Percentiles rank a stretch among this genome's conserved stretches.
phyloP scores from a whole-genome alignment of 2,888 invertebrate species.

The Kryphioiulus occultus region DNA sequence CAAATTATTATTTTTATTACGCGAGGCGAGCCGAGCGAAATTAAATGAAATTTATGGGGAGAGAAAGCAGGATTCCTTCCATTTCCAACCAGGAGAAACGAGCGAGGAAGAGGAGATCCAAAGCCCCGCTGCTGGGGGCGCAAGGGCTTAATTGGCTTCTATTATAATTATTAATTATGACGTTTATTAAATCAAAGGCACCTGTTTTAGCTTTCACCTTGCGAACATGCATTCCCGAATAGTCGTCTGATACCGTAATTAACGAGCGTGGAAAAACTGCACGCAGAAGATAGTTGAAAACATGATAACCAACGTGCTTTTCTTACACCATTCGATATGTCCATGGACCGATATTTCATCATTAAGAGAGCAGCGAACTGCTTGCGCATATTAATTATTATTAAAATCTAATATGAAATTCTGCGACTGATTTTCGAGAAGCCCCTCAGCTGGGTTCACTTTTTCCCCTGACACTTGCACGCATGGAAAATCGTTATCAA shows the following conservation, averaged over 20 bases:
- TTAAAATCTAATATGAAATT: not conserved
- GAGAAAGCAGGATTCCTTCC: not conserved
- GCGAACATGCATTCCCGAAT: not conserved
- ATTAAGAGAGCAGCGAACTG: not conserved
- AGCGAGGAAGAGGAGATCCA: not conserved
- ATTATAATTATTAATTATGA: conserved; percentile 23
- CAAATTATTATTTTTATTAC: conserved; percentile 17
- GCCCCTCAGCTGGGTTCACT: too few relatives aligned
- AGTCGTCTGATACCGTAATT: not conserved
- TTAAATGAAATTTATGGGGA: not conserved
- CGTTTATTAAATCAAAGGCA: conserved; percentile 16
- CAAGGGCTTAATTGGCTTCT: not conserved
- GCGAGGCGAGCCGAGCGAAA: not conserved
- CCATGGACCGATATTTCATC: not conserved
- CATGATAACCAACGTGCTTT: not conserved
- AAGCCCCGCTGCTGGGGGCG: not conserved
- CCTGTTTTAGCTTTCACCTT: not conserved
- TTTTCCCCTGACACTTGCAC: too few relatives aligned
- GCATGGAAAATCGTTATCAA: too few relatives aligned
- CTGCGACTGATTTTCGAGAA: too few relatives aligned
- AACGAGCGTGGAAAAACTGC: not conserved
- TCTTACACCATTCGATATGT: not conserved
- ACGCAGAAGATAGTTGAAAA: not conserved
- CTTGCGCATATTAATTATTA: not conserved
- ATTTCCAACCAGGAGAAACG: not conserved